phyloP scores from a whole-genome alignment of 2,888 invertebrate species.

The Carterocephalus palaemon region DNA sequence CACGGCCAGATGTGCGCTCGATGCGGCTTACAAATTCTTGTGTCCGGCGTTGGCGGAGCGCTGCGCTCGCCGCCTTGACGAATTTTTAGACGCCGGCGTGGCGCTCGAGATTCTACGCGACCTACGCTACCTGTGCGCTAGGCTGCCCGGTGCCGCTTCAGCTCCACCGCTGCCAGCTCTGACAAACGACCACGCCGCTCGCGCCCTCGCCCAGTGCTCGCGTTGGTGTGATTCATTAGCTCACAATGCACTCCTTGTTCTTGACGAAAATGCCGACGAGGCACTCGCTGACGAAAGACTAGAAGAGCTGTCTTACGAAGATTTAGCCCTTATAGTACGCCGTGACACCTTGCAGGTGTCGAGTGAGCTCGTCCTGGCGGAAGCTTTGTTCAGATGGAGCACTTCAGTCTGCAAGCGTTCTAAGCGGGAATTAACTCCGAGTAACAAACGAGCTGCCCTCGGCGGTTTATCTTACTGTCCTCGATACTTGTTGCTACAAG shows the following conservation, averaged over 20 bases:
- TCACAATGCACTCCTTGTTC: constrained; percentile 80
- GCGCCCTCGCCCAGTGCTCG: constrained; percentile 65
- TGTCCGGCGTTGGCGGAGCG: constrained; percentile 83
- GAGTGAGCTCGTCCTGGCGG: constrained; percentile 80
- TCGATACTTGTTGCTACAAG: constrained; percentile 82
- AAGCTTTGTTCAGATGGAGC: constrained; percentile 79
- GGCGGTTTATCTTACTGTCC: constrained; percentile 80
- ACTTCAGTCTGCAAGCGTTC: constrained; percentile 67
- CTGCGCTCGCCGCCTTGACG: constrained; percentile 83
- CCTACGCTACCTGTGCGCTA: constrained; percentile 69
- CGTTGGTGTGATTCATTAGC: constrained; percentile 81
- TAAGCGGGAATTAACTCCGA: constrained; percentile 65
- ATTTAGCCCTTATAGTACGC: constrained; percentile 81
- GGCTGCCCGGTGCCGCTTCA: constrained; percentile 66
- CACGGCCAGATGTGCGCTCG: constrained; percentile 84
- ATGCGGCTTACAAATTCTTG: constrained; percentile 86
- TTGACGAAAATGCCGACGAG: constrained; percentile 67
- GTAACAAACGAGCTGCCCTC: constrained; percentile 65
- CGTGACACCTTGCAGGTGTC: constrained; percentile 83
- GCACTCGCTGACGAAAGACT: constrained; percentile 62
- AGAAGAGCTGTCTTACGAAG: constrained; percentile 81
- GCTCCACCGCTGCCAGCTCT: constrained; percentile 71
- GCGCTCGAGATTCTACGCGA: constrained; percentile 82
- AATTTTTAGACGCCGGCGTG: constrained; percentile 80
- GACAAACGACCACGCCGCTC: constrained; percentile 57